phyloP scores from a whole-genome alignment of 2,113 vertebrate genomes.

The Ornithorhynchus anatinus region DNA sequence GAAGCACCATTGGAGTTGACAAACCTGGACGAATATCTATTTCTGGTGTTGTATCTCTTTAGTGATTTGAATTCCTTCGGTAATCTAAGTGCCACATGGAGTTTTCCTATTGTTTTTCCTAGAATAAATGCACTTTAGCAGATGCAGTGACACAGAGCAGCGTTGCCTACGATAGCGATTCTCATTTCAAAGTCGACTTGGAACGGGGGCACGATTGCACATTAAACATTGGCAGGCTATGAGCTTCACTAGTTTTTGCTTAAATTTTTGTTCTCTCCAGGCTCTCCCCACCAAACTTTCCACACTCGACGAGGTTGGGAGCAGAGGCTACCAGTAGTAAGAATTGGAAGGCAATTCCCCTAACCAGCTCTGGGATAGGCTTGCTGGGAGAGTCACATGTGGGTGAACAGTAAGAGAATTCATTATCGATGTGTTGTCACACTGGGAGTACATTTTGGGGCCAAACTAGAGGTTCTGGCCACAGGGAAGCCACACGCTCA shows the following conservation, averaged over 20 bases:
- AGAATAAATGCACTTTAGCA: slow-evolving; percentile 49
- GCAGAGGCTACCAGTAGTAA: too few species aligned
- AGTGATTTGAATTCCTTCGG: slow-evolving; percentile 42
- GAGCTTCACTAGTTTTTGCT: not conserved
- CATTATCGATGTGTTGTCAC: too few species aligned
- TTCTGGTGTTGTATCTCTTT: slow-evolving; percentile 44
- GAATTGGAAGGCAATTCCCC: too few species aligned
- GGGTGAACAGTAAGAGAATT: too few species aligned
- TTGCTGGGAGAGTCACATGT: too few species aligned
- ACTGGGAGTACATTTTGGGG: too few species aligned
- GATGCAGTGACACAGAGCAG: not conserved
- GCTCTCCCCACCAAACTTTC: not conserved
- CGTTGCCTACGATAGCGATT: slow-evolving; percentile 19
- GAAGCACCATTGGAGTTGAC: slow-evolving; percentile 33
- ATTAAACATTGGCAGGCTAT: not conserved
- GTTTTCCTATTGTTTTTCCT: slow-evolving; percentile 37
- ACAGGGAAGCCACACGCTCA: too few species aligned
- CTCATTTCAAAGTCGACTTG: slow-evolving; percentile 39
- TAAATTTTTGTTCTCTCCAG: not conserved
- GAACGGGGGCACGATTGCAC: slow-evolving; percentile 4
- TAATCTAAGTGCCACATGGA: slow-evolving; percentile 45
- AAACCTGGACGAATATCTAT: slow-evolving; percentile 50
- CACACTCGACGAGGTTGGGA: too few species aligned
- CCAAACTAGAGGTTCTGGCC: too few species aligned
- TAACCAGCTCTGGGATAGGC: too few species aligned